Base-by-base conservation (phyloP, 2,888 invertebrate genomes). In the Odontocolon sp. region DNA sequence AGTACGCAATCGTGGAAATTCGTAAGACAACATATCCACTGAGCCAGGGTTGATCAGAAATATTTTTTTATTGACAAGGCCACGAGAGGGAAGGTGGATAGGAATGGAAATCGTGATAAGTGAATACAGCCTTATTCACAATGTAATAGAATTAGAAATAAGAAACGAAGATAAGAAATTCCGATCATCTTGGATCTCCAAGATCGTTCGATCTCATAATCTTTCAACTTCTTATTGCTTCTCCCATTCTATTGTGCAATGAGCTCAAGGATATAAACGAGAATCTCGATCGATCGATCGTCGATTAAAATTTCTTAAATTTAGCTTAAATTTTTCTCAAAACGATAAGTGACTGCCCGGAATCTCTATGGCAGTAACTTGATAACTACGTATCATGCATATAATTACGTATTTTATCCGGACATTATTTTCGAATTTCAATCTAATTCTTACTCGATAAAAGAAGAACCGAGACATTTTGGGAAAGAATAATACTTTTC, bases 31-130 rank as follows among this genome's bases (percentile, higher is more conserved):
- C 77, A 80, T 80, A 80, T 80, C 78, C 47, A 68, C 52, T 54
- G 66, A 36, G 67, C 72, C 69, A 64, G 64, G 59, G 71, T 66
- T 59, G 56, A 70, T 79, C 59, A 77, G 67, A 77, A 79, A 77
- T 81, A 80, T 81, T 81, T 81, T 81, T 81, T 74, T 81, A 81
- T 79, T 71, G 69, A 71, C 64, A 47, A 52, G 38, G 50, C 33
- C 36, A 47, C 57, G 72, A 50, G 72, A 31, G 31, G 61, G 31
- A 42, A 31, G 52, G 16, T 18, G 68, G 33, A 68, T 52, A 45
- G 21, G 26, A 33, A 68, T 33, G 36, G 68, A 57, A 68, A 67
- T n/a, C 28, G 47, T 57, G 45, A 36, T 52, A 64, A 77, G 63
- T 42, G 64, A n/a, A n/a, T 63, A 26, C 40, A 47, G 71, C 68